Conservation (phyloP, 2,113 vertebrate species). For the Indicator maculatus region DNA sequence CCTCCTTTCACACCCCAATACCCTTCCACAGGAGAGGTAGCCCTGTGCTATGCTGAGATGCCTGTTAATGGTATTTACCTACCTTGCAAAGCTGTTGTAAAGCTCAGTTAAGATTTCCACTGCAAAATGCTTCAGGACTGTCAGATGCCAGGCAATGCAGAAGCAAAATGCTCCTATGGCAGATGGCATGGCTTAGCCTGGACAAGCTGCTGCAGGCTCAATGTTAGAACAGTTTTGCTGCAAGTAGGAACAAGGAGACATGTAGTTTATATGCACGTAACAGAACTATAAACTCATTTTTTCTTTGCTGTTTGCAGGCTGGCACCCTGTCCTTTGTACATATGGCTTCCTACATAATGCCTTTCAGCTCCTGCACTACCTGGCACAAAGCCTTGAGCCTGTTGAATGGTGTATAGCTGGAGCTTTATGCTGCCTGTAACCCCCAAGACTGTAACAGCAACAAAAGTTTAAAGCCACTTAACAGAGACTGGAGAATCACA, state of each 20-base stretch:
- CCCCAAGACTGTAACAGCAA: background rate
- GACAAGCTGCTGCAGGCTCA: background rate
- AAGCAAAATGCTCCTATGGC: background rate
- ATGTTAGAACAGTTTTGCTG: background rate
- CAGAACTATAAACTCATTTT: background rate
- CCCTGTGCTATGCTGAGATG: background rate
- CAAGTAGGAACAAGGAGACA: background rate
- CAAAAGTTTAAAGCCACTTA: background rate
- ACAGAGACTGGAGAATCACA: background rate
- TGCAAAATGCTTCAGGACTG: background rate
- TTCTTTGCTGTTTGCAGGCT: background rate
- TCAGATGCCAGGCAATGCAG: background rate
- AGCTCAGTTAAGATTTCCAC: background rate
- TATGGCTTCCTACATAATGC: background rate
- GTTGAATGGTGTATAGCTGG: background rate
- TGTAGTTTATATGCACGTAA: background rate
- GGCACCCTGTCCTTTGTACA: background rate
- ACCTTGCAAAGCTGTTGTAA: background rate
- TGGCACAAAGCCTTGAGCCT: background rate
- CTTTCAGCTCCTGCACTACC: background rate
- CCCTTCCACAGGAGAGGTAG: background rate
- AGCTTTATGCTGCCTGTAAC: background rate
- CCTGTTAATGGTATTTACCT: background rate
- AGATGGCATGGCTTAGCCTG: background rate
- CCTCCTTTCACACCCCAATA: background rate